Evolutionary conservation across 2,888 invertebrate species (phyloP).

Genomic region (Eristalinus aeneus): DNA sequence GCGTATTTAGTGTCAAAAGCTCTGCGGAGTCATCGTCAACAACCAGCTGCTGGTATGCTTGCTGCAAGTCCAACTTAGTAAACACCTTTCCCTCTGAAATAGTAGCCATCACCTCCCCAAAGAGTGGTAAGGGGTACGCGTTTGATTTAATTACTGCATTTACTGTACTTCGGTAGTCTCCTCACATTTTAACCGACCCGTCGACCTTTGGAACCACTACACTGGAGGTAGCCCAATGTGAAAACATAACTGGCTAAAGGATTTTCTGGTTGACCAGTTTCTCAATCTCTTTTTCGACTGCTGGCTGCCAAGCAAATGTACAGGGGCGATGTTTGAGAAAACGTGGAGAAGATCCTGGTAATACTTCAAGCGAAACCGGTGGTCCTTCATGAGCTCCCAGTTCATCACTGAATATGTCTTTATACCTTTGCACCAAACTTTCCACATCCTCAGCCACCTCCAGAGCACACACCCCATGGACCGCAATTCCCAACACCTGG

Average conservation of each 20-base stretch:
- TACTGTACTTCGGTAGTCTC: too few relatives aligned
- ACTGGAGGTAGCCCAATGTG: too few relatives aligned
- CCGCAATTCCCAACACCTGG: slow-evolving; percentile 15
- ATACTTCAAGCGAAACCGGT: slow-evolving; percentile 1
- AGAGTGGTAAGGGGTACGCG: too few relatives aligned
- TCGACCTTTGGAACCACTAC: too few relatives aligned
- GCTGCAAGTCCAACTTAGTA: slow-evolving; percentile 27
- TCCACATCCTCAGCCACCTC: background rate
- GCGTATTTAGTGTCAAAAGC: slow-evolving; percentile 37
- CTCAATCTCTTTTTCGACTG: slow-evolving; percentile 5
- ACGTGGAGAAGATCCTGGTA: background rate
- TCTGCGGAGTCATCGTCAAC: slow-evolving; percentile 3
- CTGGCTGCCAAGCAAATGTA: slow-evolving; percentile 25
- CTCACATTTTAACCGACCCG: too few relatives aligned
- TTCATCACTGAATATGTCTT: slow-evolving; percentile 4
- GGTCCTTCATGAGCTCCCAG: slow-evolving; percentile 2
- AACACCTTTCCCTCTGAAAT: too few relatives aligned
- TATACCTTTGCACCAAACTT: background rate
- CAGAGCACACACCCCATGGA: slow-evolving; percentile 5
- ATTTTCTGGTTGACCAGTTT: too few relatives aligned
- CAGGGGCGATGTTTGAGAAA: slow-evolving; percentile 23
- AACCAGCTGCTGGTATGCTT: slow-evolving; percentile 27
- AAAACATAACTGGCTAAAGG: too few relatives aligned
- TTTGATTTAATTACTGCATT: too few relatives aligned
- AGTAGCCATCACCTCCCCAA: too few relatives aligned